Conservation (phyloP, 2,888 invertebrate genomes). For the Quadroppia sp. region DNA sequence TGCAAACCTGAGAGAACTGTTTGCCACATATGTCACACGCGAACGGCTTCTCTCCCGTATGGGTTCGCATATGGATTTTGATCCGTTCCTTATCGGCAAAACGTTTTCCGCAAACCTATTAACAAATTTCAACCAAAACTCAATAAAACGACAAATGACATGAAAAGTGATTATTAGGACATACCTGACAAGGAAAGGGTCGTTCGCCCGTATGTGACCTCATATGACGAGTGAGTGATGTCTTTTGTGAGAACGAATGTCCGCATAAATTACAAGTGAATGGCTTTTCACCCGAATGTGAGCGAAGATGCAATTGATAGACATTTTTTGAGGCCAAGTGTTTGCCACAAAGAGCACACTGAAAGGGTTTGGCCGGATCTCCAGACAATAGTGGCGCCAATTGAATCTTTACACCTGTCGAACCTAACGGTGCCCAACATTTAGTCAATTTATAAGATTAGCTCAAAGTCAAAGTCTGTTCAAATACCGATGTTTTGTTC, state of each 20-base stretch:
- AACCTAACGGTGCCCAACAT: background rate
- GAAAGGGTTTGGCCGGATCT: constrained; percentile 48
- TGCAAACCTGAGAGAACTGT: constrained; percentile 47
- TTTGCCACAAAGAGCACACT: constrained; percentile 48
- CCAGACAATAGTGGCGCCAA: constrained; percentile 47
- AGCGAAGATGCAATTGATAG: constrained; percentile 60
- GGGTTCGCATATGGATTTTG: constrained; percentile 49
- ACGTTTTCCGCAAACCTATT: constrained; percentile 46
- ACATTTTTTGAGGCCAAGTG: constrained; percentile 48
- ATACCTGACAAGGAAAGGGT: constrained; percentile 49
- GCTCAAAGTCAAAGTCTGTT: background rate
- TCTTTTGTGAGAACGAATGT: constrained; percentile 70
- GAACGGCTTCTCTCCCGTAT: constrained; percentile 49
- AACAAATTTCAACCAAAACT: background rate
- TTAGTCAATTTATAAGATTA: background rate
- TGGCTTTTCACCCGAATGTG: constrained; percentile 68
- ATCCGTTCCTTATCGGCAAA: constrained; percentile 49
- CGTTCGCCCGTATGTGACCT: constrained; percentile 54
- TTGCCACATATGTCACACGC: constrained; percentile 49
- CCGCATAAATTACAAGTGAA: constrained; percentile 67
- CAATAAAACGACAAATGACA: background rate
- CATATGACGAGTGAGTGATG: constrained; percentile 69
- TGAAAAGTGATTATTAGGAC: background rate
- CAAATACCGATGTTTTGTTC: constrained; percentile 4
- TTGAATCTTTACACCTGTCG: constrained; percentile 27